Conservation (phyloP, 2,797 vertebrate genomes). For the Antennarius maculatus region DNA sequence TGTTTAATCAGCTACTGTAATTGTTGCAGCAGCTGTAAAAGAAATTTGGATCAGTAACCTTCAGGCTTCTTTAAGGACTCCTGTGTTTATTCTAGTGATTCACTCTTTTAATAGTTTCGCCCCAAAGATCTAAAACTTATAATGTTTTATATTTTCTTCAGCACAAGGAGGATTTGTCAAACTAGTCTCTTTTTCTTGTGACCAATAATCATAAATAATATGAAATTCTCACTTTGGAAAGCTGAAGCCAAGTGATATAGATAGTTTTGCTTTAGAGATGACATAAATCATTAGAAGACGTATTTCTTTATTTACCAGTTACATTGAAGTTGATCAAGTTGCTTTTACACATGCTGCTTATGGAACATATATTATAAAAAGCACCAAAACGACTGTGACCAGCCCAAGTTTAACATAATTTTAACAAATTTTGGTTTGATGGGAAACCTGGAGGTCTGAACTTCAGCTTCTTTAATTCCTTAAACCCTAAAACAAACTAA, state of each 20-base stretch:
- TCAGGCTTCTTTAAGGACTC: background rate
- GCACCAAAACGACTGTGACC: background rate
- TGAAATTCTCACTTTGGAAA: background rate
- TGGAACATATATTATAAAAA: background rate
- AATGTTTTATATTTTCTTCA: background rate
- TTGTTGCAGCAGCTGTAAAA: too few relatives aligned
- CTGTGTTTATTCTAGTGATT: background rate
- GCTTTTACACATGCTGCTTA: too few relatives aligned
- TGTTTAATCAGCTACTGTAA: background rate
- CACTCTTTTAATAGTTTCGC: background rate
- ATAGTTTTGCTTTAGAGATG: background rate
- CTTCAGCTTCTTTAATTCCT: too few relatives aligned
- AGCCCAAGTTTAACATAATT: too few relatives aligned
- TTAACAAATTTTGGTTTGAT: too few relatives aligned
- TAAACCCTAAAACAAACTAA: background rate
- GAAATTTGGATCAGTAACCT: too few relatives aligned
- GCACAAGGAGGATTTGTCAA: background rate
- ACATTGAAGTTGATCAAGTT: too few relatives aligned
- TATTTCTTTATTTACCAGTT: too few relatives aligned
- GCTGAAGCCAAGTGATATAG: too few relatives aligned
- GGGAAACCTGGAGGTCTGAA: too few relatives aligned
- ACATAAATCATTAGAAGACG: too few relatives aligned
- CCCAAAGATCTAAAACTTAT: background rate
- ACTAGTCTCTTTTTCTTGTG: too few relatives aligned
- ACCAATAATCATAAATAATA: background rate